phyloP scores from a whole-genome alignment of 30 jellyfish, hydroid and myxozoan species.

The Mastigias papua region DNA sequence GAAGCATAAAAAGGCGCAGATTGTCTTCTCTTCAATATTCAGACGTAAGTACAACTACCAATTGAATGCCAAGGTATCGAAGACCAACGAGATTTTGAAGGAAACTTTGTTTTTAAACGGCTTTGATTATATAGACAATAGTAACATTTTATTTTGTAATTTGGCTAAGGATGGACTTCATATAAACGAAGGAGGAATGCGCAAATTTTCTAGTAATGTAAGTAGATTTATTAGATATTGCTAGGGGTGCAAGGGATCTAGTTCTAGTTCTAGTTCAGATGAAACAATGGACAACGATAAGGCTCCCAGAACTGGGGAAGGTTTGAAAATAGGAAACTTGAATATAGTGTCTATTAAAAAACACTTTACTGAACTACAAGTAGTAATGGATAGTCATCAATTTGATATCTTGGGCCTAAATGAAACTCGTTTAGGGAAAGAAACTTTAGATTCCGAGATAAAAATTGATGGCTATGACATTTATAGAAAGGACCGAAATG shows the following conservation, averaged over 20 bases:
- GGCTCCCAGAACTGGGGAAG: slow-evolving; percentile 30
- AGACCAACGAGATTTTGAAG: too few relatives aligned
- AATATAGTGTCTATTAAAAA: slow-evolving; percentile 22
- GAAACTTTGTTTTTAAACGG: too few relatives aligned
- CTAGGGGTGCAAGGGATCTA: slow-evolving; percentile 38
- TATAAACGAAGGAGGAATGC: too few relatives aligned
- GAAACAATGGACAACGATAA: not conserved
- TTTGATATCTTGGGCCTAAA: slow-evolving; percentile 56
- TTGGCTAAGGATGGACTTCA: too few relatives aligned
- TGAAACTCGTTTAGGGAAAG: slow-evolving; percentile 23
- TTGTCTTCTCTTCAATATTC: too few relatives aligned
- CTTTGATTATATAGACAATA: too few relatives aligned
- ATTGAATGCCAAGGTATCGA: too few relatives aligned
- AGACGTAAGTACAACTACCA: too few relatives aligned
- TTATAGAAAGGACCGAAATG: slow-evolving; percentile 33
- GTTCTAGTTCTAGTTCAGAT: not conserved
- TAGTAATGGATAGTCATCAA: slow-evolving; percentile 35
- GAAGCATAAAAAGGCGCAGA: too few relatives aligned
- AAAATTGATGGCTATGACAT: slow-evolving; percentile 45
- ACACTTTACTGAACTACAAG: slow-evolving; percentile 28
- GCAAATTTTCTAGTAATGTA: too few relatives aligned
- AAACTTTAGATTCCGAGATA: slow-evolving; percentile 28
- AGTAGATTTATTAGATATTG: too few relatives aligned
- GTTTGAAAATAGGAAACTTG: slow-evolving; percentile 22
- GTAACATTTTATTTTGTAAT: too few relatives aligned